These are phyloP conservation scores for Ganaspis brasiliensis DNA, from an alignment of 2,888 invertebrate genomes.

Conservation along the genomic window DNA sequence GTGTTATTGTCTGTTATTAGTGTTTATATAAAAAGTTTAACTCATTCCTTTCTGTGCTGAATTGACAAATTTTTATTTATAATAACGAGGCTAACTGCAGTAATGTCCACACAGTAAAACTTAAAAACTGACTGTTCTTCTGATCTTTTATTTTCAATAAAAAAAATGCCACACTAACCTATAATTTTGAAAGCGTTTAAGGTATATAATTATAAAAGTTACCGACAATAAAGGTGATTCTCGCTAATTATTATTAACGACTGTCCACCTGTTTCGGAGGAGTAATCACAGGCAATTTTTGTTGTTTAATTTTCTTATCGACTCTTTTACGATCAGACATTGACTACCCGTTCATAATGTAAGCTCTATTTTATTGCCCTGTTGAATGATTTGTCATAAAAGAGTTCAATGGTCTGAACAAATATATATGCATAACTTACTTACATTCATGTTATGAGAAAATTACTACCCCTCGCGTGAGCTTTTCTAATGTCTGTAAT, in stretches of 20 bases:
- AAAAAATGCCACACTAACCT: neutral
- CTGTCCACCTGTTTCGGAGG: constrained; percentile 39
- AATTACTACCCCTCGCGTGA: constrained; percentile 51
- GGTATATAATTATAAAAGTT: neutral
- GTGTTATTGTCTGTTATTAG: no score
- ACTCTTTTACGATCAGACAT: constrained; percentile 32
- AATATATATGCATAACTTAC: constrained; percentile 49
- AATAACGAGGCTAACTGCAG: no score
- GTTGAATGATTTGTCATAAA: constrained; percentile 56
- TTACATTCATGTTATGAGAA: constrained; percentile 51
- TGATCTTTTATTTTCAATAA: no score
- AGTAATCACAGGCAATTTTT: neutral
- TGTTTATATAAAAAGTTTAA: no score
- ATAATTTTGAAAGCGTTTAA: neutral
- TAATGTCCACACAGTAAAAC: no score
- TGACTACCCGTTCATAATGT: constrained; percentile 40
- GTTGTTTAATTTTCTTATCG: constrained; percentile 53
- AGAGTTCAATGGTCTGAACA: constrained; percentile 56
- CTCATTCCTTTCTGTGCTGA: no score
- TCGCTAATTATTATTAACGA: neutral
- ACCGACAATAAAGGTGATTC: neutral
- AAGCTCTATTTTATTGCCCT: constrained; percentile 50
- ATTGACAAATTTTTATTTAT: no score
- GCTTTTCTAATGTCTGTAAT: constrained; percentile 22
- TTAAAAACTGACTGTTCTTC: no score